These are phyloP conservation scores for Diplodus sargus DNA, from an alignment of 2,797 vertebrate genomes.

Conservation along the genomic window DNA sequence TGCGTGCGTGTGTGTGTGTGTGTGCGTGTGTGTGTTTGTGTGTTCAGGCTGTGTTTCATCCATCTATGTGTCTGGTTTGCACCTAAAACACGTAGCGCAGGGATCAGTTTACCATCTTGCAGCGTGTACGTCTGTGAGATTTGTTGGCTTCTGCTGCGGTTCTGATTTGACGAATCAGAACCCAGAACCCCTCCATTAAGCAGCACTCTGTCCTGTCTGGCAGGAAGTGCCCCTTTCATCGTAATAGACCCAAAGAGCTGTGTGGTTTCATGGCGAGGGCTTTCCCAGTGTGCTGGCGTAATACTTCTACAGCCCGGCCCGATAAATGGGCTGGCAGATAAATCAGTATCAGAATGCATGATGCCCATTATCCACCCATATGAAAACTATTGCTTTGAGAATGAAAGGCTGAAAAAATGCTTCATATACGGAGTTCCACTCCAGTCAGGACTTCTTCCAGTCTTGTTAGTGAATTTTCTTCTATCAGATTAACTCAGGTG, in stretches of 20 bases:
- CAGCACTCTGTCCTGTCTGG: constrained; percentile 29
- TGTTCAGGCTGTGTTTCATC: constrained; percentile 4
- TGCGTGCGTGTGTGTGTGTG: background rate
- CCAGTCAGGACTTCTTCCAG: no score
- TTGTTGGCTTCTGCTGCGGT: background rate
- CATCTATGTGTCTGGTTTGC: background rate
- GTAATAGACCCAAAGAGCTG: constrained; percentile 44
- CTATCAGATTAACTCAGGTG: no score
- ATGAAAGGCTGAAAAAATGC: no score
- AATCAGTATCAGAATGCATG: no score
- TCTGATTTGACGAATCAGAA: constrained; percentile 15
- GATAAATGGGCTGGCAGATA: no score
- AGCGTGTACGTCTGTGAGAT: background rate
- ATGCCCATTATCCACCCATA: no score
- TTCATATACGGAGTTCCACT: no score
- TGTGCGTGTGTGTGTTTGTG: background rate
- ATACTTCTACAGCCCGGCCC: background rate
- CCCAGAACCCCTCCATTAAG: constrained; percentile 33
- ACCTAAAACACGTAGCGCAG: constrained; percentile 5
- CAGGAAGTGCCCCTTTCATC: constrained; percentile 56
- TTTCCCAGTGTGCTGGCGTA: constrained; percentile 15
- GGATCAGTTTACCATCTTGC: background rate
- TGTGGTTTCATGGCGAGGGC: constrained; percentile 37
- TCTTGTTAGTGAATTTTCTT: no score
- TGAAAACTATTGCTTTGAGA: no score